A percentile compares a stretch with the other conserved stretches of the same genome.
Evolutionary conservation across 2,888 invertebrate species (phyloP).

Genomic region (Scaptodrosophila latifasciaeformis): DNA sequence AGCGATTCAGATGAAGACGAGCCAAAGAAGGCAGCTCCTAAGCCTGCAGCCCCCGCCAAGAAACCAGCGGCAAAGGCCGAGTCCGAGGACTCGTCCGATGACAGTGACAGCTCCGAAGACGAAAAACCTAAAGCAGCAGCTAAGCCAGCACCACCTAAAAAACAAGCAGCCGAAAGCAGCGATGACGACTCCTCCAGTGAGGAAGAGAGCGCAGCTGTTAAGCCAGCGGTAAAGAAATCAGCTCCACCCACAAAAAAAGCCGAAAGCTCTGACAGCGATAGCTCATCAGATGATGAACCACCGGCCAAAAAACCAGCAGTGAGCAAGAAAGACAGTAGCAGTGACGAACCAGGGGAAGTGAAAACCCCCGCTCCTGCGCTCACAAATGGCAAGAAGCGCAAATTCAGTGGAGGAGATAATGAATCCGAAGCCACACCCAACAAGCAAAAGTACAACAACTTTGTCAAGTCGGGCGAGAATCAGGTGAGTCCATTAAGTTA

Average conservation of each 20-base stretch:
- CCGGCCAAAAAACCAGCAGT: slow-evolving; percentile 48
- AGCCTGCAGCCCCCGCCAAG: slow-evolving; percentile 31
- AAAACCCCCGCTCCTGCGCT: slow-evolving; percentile 34
- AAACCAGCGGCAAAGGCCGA: slow-evolving; percentile 33
- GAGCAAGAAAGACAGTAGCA: slow-evolving; percentile 25
- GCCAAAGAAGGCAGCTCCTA: slow-evolving; percentile 30
- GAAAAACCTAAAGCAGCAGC: slow-evolving; percentile 33
- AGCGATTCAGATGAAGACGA: slow-evolving; percentile 73
- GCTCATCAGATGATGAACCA: slow-evolving; percentile 49
- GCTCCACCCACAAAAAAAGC: slow-evolving; percentile 61
- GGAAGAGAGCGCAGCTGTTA: slow-evolving; percentile 51
- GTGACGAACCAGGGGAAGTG: slow-evolving; percentile 38
- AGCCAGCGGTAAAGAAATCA: slow-evolving; percentile 45
- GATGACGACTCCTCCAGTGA: slow-evolving; percentile 60
- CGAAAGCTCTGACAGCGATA: slow-evolving; percentile 40
- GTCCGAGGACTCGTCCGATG: slow-evolving; percentile 65
- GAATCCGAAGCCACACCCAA: slow-evolving; percentile 65
- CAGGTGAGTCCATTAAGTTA: slow-evolving; percentile 48
- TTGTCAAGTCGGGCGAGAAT: slow-evolving; percentile 79
- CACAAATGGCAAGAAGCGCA: slow-evolving; percentile 73
- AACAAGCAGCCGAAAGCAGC: slow-evolving; percentile 37
- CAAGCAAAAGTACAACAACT: slow-evolving; percentile 80
- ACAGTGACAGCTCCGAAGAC: slow-evolving; percentile 55
- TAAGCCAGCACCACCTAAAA: slow-evolving; percentile 21
- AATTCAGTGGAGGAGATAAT: slow-evolving; percentile 67